Evolutionary conservation across 2,888 invertebrate genomes (phyloP).

Genomic region (Lasioglossum calceatum): DNA sequence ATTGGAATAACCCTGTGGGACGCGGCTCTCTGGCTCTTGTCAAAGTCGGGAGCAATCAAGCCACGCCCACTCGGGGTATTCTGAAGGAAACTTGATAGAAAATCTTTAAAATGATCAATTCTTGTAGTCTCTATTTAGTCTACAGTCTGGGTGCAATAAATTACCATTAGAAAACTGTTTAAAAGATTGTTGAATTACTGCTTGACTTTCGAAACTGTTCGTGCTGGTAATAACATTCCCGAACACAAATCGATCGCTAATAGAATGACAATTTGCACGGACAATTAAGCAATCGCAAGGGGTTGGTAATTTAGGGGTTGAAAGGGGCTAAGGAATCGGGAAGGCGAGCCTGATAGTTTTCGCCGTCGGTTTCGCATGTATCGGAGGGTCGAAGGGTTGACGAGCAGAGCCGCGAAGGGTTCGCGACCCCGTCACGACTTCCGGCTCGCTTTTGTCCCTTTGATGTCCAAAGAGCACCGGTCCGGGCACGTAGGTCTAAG

Average conservation of each 20-base stretch:
- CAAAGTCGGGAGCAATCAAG: no score
- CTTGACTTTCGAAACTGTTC: no score
- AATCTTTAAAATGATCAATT: no score
- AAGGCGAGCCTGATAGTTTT: background rate
- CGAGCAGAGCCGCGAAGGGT: background rate
- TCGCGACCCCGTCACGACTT: slow-evolving; percentile 22
- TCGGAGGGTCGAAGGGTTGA: background rate
- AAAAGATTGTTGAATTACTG: no score
- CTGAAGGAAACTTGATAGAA: no score
- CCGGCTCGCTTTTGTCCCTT: slow-evolving; percentile 56
- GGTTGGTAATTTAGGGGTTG: background rate
- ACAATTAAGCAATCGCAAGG: background rate
- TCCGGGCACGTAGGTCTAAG: slow-evolving; percentile 20
- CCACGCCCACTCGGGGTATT: no score
- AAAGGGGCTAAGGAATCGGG: background rate
- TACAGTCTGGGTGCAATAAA: no score
- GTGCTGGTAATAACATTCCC: no score
- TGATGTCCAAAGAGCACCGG: slow-evolving; percentile 35
- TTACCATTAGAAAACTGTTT: no score
- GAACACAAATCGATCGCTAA: background rate
- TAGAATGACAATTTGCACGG: background rate
- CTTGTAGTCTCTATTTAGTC: no score
- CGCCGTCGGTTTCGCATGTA: background rate
- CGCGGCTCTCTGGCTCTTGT: no score
- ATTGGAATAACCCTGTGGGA: no score